phyloP scores from a whole-genome alignment of 2,797 vertebrate species.

The Takifugu ocellatus region DNA sequence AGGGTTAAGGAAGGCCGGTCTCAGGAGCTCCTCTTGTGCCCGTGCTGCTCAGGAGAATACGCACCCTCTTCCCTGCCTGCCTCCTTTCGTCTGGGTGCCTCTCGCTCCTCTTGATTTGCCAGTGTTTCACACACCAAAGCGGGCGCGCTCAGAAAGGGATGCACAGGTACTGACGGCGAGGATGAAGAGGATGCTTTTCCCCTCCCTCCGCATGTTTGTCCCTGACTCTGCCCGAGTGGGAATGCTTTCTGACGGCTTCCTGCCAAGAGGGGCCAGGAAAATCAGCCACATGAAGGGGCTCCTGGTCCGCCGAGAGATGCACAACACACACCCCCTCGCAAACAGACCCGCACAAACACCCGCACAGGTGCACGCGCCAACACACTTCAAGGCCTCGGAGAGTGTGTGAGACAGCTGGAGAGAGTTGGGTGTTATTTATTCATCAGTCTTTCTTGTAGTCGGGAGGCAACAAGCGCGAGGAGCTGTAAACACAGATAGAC shows the following conservation, averaged over 20 bases:
- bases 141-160: constrained; percentile 1
- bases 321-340: constrained; percentile 48
- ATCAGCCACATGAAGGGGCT: constrained; percentile 66
- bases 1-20: constrained; percentile 70
- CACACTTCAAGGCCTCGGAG: constrained; percentile 65
- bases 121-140: constrained; percentile 26
- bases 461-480: constrained; percentile 76
- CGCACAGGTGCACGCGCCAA: constrained; percentile 8
- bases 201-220: constrained; percentile 73
- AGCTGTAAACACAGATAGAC: constrained; percentile 79
- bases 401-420: constrained; percentile 49
- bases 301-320: constrained; percentile 68
- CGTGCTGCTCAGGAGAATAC: constrained; percentile 55
- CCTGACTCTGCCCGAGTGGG: constrained; percentile 61
- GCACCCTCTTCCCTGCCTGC: constrained; percentile 52
- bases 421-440: constrained; percentile 81
- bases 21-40: constrained; percentile 42
- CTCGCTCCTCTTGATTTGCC: constrained; percentile 41
- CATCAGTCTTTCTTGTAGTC: constrained; percentile 75
- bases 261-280: constrained; percentile 66
- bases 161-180: constrained; percentile 63
- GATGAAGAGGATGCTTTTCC: constrained; percentile 77
- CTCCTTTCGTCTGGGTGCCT: constrained; percentile 40
- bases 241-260: constrained; percentile 70
- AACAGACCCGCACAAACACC: constrained; percentile 14